Conservation (phyloP, 2,113 vertebrate genomes). For the Falco punctatus region DNA sequence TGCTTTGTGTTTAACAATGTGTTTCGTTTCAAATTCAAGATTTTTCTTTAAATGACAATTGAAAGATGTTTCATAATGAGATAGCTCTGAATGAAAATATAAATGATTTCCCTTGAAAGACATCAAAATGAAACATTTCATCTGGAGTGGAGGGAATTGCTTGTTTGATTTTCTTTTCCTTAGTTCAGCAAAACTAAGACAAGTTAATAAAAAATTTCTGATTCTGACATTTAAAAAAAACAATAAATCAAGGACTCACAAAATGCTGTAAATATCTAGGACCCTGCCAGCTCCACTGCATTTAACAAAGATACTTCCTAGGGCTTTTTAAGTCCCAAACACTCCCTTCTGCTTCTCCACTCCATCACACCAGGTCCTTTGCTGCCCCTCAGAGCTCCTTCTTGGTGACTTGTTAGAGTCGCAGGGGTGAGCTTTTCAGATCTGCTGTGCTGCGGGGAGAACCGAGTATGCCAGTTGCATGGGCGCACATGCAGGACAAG, state of each 20-base stretch:
- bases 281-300: background rate
- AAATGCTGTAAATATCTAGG: background rate
- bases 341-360: background rate
- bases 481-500: background rate
- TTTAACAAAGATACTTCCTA: background rate
- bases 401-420: background rate
- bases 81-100: background rate
- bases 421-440: background rate
- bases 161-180: constrained; percentile 32
- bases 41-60: constrained; percentile 11
- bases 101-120: constrained; percentile 24
- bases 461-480: background rate
- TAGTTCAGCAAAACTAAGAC: constrained; percentile 23
- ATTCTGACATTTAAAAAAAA: background rate
- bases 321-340: background rate
- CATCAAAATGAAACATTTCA: background rate
- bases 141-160: background rate
- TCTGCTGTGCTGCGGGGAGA: background rate
- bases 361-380: background rate
- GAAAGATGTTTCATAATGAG: constrained; percentile 23
- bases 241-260: background rate
- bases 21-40: background rate
- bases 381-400: background rate
- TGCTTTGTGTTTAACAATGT: background rate
- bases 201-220: constrained; percentile 8